These are phyloP conservation scores for Arizona elegans DNA, from an alignment of 2,113 vertebrate species.

Conservation along the genomic window DNA sequence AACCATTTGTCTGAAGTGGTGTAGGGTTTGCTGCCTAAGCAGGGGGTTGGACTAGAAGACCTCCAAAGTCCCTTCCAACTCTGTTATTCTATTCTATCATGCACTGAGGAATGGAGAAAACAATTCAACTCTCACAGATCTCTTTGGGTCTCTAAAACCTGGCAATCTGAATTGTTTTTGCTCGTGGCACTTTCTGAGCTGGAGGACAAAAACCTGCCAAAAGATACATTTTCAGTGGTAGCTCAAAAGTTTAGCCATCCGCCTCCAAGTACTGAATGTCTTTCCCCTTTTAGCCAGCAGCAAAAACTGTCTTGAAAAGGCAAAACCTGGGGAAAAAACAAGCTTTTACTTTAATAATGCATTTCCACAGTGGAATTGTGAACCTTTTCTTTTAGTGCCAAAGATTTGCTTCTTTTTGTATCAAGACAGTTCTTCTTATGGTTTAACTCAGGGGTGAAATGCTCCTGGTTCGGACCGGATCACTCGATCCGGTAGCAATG, in stretches of 20 bases:
- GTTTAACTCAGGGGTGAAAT: neutral
- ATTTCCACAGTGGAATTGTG: neutral
- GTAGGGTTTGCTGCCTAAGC: no score
- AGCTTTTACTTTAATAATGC: neutral
- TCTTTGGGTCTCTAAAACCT: neutral
- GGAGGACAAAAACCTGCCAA: neutral
- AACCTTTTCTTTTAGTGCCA: neutral
- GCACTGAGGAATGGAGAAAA: neutral
- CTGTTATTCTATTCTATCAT: neutral
- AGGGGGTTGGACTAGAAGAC: no score
- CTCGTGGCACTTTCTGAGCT: neutral
- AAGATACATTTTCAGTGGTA: neutral
- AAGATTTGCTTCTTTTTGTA: neutral
- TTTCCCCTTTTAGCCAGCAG: neutral
- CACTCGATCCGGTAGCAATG: no score
- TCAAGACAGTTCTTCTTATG: neutral
- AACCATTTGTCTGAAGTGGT: no score
- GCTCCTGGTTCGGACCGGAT: no score
- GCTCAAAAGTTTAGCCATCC: no score
- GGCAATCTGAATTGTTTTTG: neutral
- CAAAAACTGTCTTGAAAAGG: neutral
- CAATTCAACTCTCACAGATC: neutral
- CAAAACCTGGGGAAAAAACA: neutral
- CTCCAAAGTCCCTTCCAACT: no score
- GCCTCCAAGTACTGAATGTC: neutral